Conservation (phyloP, 2,113 vertebrate genomes). For the Pterocles gutturalis region DNA sequence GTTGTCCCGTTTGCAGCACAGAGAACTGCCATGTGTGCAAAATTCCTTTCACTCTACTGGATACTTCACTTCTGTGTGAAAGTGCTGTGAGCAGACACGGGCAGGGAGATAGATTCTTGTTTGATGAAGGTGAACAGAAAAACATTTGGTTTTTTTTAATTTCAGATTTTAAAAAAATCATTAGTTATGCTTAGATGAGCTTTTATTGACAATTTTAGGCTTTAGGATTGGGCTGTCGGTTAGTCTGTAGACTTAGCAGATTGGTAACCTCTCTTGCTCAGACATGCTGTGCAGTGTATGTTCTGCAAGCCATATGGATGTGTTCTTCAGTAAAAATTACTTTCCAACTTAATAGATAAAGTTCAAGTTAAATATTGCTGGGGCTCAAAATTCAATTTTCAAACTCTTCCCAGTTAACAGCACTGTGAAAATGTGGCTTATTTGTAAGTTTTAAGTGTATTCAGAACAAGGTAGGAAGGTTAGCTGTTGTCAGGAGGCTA, state of each 20-base stretch:
- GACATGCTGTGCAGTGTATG: too few relatives aligned
- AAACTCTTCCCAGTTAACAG: neutral
- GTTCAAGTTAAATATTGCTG: neutral
- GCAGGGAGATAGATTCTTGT: neutral
- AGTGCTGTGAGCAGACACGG: neutral
- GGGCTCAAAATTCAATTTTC: neutral
- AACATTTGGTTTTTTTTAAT: rapidly evolving
- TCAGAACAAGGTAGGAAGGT: neutral
- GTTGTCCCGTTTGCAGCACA: neutral
- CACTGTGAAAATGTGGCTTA: neutral
- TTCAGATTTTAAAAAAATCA: neutral
- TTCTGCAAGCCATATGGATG: neutral
- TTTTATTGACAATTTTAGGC: neutral
- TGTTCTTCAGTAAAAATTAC: neutral
- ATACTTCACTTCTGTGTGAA: neutral
- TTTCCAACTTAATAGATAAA: neutral
- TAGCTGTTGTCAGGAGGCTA: neutral
- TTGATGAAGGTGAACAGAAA: neutral
- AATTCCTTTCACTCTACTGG: neutral
- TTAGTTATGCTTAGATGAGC: neutral
- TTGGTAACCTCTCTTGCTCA: neutral
- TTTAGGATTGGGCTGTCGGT: neutral
- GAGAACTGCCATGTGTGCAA: neutral
- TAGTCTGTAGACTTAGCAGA: neutral
- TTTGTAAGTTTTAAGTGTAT: neutral